These are phyloP conservation scores for Periparus ater DNA, from an alignment of 2,797 vertebrate species.

Conservation along the genomic window DNA sequence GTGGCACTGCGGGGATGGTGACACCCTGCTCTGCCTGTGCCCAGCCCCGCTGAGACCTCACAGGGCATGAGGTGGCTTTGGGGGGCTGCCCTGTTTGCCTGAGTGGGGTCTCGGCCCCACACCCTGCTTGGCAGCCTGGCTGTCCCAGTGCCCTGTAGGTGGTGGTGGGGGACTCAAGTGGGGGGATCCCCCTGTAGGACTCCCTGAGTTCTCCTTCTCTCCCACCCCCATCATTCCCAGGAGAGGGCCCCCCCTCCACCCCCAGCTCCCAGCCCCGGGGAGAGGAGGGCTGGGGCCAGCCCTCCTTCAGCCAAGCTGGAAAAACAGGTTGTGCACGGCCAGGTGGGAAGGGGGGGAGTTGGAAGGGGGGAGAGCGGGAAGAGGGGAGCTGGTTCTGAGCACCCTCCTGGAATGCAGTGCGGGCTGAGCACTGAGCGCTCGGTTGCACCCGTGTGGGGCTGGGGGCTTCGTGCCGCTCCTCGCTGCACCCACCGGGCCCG, in stretches of 20 bases:
- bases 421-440: background rate
- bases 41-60: accelerated
- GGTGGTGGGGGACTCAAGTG: too few species aligned
- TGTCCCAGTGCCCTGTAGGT: background rate
- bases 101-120: background rate
- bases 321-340: conserved; percentile 28
- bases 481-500: background rate
- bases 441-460: background rate
- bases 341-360: background rate
- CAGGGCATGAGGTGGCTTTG: background rate
- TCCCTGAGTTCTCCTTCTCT: background rate
- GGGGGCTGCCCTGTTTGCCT: background rate
- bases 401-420: accelerated
- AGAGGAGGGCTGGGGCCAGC: background rate
- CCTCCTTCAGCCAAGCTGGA: conserved; percentile 10
- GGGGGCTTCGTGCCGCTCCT: background rate
- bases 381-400: background rate
- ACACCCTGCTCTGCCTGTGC: background rate
- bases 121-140: background rate
- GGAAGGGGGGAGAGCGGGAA: background rate
- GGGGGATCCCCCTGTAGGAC: too few species aligned
- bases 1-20: background rate
- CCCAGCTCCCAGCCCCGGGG: background rate
- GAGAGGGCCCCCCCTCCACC: background rate
- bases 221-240: background rate